Conservation (phyloP, 2,113 vertebrate species). For the Scophthalmus maximus region DNA sequence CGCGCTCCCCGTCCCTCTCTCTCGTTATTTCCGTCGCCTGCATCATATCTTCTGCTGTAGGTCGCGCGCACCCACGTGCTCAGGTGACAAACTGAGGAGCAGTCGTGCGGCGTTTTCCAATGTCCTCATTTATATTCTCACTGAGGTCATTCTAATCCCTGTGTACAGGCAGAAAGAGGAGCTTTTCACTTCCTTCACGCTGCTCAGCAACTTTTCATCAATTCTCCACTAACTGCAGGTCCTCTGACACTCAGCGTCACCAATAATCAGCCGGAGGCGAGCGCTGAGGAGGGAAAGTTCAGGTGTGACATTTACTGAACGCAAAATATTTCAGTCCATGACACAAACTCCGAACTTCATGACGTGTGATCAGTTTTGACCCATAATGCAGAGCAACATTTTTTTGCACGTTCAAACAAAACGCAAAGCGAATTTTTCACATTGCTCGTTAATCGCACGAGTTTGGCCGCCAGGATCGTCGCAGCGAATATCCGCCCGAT, state of each 20-base stretch:
- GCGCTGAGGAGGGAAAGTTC: no score
- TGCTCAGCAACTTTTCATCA: constrained; percentile 15
- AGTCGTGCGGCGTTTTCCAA: constrained; percentile 13
- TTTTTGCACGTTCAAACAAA: no score
- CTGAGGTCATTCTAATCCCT: constrained; percentile 7
- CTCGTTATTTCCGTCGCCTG: neutral
- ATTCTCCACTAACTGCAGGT: neutral
- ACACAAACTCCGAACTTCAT: no score
- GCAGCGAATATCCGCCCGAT: no score
- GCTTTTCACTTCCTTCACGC: neutral
- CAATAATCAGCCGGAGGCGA: no score
- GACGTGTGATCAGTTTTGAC: no score
- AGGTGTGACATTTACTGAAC: no score
- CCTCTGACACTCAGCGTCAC: neutral
- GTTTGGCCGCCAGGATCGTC: no score
- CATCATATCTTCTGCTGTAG: neutral
- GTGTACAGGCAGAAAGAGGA: constrained; percentile 1
- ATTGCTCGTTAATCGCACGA: no score
- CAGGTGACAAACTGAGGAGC: constrained; percentile 12
- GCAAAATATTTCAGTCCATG: no score
- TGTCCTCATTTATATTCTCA: constrained; percentile 33
- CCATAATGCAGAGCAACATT: no score
- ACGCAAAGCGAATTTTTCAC: no score
- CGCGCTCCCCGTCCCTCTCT: neutral
- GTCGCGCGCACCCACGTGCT: neutral